A percentile compares a stretch with the other conserved stretches of the same genome.
These are phyloP conservation scores for Artemisiospiza belli DNA, from an alignment of 2,113 vertebrate genomes.

Conservation along the genomic window DNA sequence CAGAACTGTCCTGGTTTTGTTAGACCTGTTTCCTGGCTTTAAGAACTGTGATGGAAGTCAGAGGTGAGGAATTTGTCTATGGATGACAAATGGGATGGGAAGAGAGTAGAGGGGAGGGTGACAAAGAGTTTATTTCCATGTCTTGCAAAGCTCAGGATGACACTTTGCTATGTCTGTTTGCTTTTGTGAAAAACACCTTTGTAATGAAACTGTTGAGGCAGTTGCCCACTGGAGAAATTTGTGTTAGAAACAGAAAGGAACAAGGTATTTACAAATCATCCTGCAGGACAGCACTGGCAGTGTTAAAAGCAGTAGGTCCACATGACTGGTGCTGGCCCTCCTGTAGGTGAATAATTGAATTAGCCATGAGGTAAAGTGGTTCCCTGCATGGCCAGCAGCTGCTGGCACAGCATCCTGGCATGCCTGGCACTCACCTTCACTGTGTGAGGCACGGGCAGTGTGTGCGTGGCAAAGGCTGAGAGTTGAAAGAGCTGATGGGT, in stretches of 20 bases:
- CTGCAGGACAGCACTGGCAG: background rate
- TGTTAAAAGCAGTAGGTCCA: background rate
- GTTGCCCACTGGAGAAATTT: background rate
- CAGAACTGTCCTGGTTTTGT: background rate
- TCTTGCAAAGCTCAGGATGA: background rate
- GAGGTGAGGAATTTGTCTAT: background rate
- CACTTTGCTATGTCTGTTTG: background rate
- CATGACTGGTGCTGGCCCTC: background rate
- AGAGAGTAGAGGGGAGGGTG: background rate
- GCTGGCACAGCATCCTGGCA: background rate
- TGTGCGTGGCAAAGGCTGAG: background rate
- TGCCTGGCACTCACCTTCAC: background rate
- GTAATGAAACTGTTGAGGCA: background rate
- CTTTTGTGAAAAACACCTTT: background rate
- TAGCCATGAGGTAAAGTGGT: background rate
- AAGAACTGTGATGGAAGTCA: background rate
- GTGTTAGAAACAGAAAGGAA: background rate
- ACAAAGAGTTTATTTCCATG: background rate
- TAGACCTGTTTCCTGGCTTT: background rate
- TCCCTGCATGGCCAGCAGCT: background rate
- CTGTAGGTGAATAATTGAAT: background rate
- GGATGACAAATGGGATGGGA: background rate
- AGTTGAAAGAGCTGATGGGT: background rate
- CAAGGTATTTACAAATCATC: background rate
- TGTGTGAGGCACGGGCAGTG: background rate